phyloP scores from a whole-genome alignment of 2,888 invertebrate species.

The Penaeus monodon region DNA sequence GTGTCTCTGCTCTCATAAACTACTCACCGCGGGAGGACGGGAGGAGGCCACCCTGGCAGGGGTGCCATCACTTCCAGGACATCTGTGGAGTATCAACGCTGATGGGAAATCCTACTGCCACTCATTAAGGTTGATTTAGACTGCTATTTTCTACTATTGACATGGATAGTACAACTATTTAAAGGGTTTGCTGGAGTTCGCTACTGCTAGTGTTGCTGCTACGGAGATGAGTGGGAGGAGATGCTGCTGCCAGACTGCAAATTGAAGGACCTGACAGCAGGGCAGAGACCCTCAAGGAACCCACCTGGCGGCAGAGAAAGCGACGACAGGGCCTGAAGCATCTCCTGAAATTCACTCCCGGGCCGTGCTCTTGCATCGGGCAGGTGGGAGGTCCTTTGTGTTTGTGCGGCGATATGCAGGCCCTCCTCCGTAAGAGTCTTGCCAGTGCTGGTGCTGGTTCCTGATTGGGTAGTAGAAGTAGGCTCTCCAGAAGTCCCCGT shows the following conservation, averaged over 20 bases:
- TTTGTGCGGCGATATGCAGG: conserved; percentile 62
- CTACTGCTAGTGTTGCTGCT: conserved; percentile 45
- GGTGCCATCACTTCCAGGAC: conserved; percentile 33
- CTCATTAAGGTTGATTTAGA: conserved; percentile 19
- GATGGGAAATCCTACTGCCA: conserved; percentile 30
- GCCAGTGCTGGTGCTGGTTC: conserved; percentile 29
- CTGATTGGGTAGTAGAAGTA: conserved; percentile 6
- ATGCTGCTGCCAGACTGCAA: conserved; percentile 24
- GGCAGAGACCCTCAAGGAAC: conserved; percentile 26
- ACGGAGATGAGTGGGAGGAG: conserved; percentile 28
- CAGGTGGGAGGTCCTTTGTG: conserved; percentile 62
- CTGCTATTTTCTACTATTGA: conserved; percentile 34
- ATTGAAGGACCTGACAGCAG: not conserved
- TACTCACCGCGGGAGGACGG: conserved; percentile 34
- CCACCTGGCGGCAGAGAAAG: conserved; percentile 62
- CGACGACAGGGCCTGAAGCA: conserved; percentile 58
- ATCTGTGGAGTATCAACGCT: conserved; percentile 44
- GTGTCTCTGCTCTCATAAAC: too few species aligned
- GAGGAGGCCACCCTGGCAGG: conserved; percentile 24
- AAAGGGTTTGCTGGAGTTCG: conserved; percentile 33
- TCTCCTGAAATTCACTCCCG: conserved; percentile 57
- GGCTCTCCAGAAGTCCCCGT: conserved; percentile 53
- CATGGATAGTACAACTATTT: conserved; percentile 23
- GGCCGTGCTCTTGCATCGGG: conserved; percentile 58
- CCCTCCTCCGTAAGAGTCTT: conserved; percentile 25